Percentiles rank a stretch among this genome's conserved stretches.
phyloP scores from a whole-genome alignment of 2,113 vertebrate genomes.

The Pogona vitticeps region DNA sequence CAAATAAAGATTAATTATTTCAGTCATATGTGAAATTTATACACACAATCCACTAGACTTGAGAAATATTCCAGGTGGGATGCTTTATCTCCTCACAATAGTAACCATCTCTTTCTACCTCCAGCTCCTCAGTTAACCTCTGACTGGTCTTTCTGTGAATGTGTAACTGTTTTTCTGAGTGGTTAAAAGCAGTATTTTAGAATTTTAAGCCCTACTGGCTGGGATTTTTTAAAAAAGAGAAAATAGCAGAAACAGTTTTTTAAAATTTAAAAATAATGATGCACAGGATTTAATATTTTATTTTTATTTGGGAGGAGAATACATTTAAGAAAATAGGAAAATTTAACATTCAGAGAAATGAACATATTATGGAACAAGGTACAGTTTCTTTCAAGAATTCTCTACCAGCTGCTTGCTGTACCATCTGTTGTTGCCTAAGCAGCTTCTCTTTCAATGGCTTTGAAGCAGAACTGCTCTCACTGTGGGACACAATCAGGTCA shows the following conservation, averaged over 20 bases:
- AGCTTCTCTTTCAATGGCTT: slow-evolving; percentile 73
- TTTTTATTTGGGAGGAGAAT: accelerated
- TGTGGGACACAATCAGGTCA: slow-evolving; percentile 79
- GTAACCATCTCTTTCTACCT: slow-evolving; percentile 51
- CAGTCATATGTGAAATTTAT: neutral
- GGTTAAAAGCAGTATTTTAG: slow-evolving; percentile 61
- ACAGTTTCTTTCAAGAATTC: slow-evolving; percentile 58
- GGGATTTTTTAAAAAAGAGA: slow-evolving; percentile 13
- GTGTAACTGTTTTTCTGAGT: slow-evolving; percentile 68
- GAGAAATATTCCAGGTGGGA: slow-evolving; percentile 30
- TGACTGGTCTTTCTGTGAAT: slow-evolving; percentile 60
- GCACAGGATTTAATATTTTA: neutral
- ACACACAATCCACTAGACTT: neutral
- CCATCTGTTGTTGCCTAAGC: slow-evolving; percentile 79
- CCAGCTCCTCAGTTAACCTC: slow-evolving; percentile 63
- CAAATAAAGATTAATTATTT: neutral
- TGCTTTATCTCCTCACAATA: slow-evolving; percentile 53
- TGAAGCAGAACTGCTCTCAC: slow-evolving; percentile 74
- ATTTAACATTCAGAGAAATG: slow-evolving; percentile 33
- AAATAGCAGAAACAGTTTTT: slow-evolving; percentile 11
- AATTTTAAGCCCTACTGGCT: slow-evolving; percentile 56
- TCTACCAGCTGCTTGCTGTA: slow-evolving; percentile 73
- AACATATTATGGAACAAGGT: slow-evolving; percentile 47
- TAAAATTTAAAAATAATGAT: slow-evolving; percentile 19
- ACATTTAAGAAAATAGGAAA: slow-evolving; percentile 6